Conservation (phyloP, 2,888 invertebrate genomes). For the Galerucella pusilla region DNA sequence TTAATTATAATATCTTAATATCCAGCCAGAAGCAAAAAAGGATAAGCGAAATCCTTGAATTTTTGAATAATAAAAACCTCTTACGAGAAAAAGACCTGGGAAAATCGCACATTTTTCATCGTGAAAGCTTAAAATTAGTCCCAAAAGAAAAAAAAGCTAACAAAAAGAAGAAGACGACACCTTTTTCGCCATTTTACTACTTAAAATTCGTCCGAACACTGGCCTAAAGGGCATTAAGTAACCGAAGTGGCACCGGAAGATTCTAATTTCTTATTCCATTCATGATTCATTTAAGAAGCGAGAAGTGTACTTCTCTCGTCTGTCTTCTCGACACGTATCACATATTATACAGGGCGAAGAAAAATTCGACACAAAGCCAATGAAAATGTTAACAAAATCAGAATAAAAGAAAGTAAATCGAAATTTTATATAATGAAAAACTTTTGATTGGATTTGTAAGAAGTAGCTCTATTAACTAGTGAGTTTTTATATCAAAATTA, state of each 20-base stretch:
- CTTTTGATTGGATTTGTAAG: no score
- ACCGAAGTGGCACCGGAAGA: constrained; percentile 29
- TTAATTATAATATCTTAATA: no score
- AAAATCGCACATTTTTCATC: neutral
- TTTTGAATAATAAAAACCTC: neutral
- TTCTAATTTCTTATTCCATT: constrained; percentile 35
- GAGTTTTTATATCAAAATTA: no score
- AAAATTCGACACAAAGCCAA: neutral
- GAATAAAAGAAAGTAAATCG: neutral
- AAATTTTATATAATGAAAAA: neutral
- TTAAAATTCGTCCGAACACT: constrained; percentile 3
- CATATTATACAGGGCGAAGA: constrained; percentile 8
- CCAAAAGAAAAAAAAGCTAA: neutral
- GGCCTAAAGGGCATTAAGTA: constrained; percentile 22
- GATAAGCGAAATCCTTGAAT: neutral
- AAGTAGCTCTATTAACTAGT: no score
- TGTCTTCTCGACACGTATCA: constrained; percentile 27
- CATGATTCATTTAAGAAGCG: constrained; percentile 32
- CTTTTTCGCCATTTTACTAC: neutral
- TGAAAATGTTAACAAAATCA: neutral
- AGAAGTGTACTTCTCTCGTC: constrained; percentile 13
- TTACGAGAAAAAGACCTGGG: constrained; percentile 1
- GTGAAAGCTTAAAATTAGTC: neutral
- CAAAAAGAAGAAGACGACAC: neutral
- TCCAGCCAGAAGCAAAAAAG: neutral